A percentile compares a stretch with the other conserved stretches of the same genome.
Evolutionary conservation across 37 sponge, comb jelly and placozoan genomes (phyloP).

Genomic region (Oopsacas minuta): DNA sequence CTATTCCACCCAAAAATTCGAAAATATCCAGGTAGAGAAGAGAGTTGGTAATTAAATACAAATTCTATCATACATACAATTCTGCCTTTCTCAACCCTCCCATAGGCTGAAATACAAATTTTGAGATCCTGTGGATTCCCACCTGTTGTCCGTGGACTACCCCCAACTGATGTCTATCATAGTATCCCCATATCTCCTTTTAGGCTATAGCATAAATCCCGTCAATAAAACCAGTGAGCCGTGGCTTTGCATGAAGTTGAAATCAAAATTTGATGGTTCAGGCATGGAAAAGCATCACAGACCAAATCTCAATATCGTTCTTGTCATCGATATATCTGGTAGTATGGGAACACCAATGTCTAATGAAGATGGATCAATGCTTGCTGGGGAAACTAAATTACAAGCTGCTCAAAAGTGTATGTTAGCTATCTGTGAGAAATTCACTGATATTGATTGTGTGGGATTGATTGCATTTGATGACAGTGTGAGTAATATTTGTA

Average conservation of each 20-base stretch:
- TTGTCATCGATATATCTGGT: conserved; percentile 41
- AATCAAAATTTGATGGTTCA: conserved; percentile 38
- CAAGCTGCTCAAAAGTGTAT: conserved; percentile 35
- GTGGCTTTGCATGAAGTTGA: conserved; percentile 40
- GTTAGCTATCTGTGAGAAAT: conserved; percentile 25
- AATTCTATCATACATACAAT: no score
- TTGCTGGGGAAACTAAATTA: conserved; percentile 23
- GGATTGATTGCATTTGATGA: conserved; percentile 37
- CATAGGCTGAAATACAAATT: no score
- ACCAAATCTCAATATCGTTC: conserved; percentile 28
- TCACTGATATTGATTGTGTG: conserved; percentile 28
- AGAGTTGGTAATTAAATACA: no score
- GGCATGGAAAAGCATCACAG: conserved; percentile 35
- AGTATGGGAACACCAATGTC: conserved; percentile 23
- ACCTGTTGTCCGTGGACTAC: no score
- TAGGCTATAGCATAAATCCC: conserved; percentile 23
- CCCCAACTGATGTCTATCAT: no score
- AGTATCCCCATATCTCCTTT: no score
- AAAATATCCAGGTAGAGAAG: no score
- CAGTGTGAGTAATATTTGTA: background rate
- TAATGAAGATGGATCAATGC: background rate
- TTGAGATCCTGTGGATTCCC: no score
- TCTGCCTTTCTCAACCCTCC: no score
- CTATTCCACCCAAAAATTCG: no score
- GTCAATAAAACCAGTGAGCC: conserved; percentile 20